Evolutionary conservation across 2,888 invertebrate species (phyloP), one percentile per base, ranked within the genome.

Genomic region (Ormia ochracea): DNA sequence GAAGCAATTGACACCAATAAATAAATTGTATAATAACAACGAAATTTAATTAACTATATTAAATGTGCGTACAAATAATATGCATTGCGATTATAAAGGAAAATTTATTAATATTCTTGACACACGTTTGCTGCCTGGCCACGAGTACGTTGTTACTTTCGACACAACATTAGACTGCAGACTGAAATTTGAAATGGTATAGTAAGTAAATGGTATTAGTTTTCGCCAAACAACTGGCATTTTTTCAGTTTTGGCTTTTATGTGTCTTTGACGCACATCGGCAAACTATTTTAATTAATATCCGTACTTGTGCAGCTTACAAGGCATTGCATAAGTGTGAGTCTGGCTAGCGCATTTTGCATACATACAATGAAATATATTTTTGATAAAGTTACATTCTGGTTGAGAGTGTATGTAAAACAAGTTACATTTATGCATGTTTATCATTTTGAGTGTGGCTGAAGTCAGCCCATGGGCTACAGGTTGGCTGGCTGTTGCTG

Each of bases 351-450:
- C 41, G 52, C 69, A 76, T 76, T 69, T 76, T 69, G 54, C 76
- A 76, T 68, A 76, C 68, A 69, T 45, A 69, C 68, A 59, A 61
- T 36, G 43, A 66, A 52, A 52, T 50, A 61, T 31, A 21, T 56
- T 17, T 65, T 21, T 43, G 58, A 70, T 70, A 43, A 23, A 65
- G 33, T 36, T 36, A 56, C 56, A 26, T 33, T 73, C 45, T 56
- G 14, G 19, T 7, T 54, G 31, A 12, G 23, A 68, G 38, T 63
- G 58, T 59, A 38, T 65, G 69, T 59, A 54, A 79, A 79, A 79
- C 79, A 58, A 70, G 74, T 79, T 79, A 70, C 75, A 43, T 56
- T 74, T 66, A 58, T 69, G 59, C 70, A 79, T 79, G 58, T 70
- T 74, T 36, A 74, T 65, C 79, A 79, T 74, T 74, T 74, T 26